Percentiles rank a stretch among this genome's conserved stretches.
phyloP scores from a whole-genome alignment of 2,888 invertebrate species.

The Willowsia nigromaculata region DNA sequence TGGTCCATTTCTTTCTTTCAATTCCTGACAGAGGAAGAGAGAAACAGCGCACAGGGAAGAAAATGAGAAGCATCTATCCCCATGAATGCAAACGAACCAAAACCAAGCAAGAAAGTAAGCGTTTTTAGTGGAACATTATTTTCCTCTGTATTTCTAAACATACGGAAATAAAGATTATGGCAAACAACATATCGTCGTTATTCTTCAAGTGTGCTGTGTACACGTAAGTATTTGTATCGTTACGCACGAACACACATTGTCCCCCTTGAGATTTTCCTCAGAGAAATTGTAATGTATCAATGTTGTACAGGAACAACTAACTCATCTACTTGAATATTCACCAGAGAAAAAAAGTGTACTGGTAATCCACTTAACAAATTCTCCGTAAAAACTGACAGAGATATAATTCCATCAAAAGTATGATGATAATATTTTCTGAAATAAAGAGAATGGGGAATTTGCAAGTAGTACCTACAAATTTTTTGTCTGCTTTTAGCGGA shows the following conservation, averaged over 20 bases:
- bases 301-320: not conserved
- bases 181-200: not conserved
- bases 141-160: not conserved
- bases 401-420: not conserved
- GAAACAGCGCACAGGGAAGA: too few species aligned
- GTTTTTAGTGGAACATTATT: not conserved
- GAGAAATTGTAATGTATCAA: not conserved
- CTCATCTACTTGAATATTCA: slow-evolving; percentile 10
- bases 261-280: not conserved
- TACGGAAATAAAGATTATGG: not conserved
- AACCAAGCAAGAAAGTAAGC: too few species aligned
- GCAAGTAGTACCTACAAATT: not conserved
- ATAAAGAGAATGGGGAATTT: too few species aligned
- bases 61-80: too few species aligned
- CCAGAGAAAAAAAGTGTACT: not conserved
- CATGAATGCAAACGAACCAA: too few species aligned
- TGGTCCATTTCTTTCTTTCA: slow-evolving; percentile 15
- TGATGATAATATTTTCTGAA: not conserved
- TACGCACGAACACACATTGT: not conserved
- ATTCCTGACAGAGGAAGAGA: not conserved
- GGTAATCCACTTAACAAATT: slow-evolving; percentile 13
- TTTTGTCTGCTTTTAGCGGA: not conserved
- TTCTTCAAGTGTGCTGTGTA: not conserved
- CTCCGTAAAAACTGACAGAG: not conserved
- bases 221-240: not conserved